Conservation (phyloP, 2,113 vertebrate species). For the Pimephales promelas region DNA sequence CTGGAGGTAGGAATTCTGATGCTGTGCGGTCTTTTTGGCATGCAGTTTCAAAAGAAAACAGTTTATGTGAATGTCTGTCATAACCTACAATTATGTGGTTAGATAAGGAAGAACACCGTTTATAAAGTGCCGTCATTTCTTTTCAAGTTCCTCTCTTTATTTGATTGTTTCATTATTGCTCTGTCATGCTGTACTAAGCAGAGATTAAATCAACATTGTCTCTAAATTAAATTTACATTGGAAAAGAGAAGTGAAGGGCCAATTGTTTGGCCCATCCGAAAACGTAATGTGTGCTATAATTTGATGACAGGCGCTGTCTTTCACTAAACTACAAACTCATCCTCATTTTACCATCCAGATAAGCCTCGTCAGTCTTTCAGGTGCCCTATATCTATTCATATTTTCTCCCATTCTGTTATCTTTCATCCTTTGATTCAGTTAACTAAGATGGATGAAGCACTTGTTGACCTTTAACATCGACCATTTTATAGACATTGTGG, state of each 20-base stretch:
- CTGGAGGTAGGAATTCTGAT: slow-evolving; percentile 37
- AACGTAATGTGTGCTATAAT: slow-evolving; percentile 27
- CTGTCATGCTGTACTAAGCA: slow-evolving; percentile 36
- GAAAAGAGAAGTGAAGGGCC: neutral
- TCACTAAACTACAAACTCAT: neutral
- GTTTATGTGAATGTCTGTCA: slow-evolving; percentile 42
- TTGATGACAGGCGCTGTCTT: slow-evolving; percentile 30
- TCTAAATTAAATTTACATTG: slow-evolving; percentile 45
- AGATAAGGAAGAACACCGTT: slow-evolving; percentile 24
- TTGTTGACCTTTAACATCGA: slow-evolving; percentile 4
- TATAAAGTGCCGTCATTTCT: slow-evolving; percentile 12
- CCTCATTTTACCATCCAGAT: neutral
- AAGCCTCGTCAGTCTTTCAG: slow-evolving; percentile 5
- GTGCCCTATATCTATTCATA: neutral
- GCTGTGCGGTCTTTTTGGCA: slow-evolving; percentile 16
- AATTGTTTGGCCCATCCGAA: slow-evolving; percentile 23
- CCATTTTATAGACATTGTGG: neutral
- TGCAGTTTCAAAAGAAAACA: slow-evolving; percentile 26
- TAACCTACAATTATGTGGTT: slow-evolving; percentile 37
- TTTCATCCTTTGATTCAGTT: neutral
- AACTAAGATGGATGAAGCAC: neutral
- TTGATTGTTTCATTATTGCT: slow-evolving; percentile 35
- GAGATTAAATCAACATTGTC: slow-evolving; percentile 43
- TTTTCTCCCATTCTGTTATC: neutral
- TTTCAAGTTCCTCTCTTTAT: slow-evolving; percentile 36